Conservation (phyloP, 2,888 invertebrate genomes). For the Amphimallon solstitiale region DNA sequence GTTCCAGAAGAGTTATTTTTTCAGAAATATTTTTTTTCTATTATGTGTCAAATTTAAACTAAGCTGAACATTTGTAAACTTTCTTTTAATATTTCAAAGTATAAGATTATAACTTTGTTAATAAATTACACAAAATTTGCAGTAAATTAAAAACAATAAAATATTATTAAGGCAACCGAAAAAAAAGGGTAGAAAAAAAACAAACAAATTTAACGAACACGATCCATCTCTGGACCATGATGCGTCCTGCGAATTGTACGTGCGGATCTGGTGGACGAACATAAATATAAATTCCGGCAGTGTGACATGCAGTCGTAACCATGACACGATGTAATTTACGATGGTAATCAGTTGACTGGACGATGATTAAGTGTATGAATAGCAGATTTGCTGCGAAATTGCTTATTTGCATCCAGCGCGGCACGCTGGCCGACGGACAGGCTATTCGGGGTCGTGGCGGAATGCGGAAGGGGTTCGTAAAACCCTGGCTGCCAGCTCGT, state of each 20-base stretch:
- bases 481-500: slow-evolving; percentile 23
- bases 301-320: slow-evolving; percentile 48
- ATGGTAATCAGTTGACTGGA: slow-evolving; percentile 64
- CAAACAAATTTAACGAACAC: slow-evolving; percentile 9
- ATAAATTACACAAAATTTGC: no score
- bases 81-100: no score
- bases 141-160: no score
- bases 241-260: slow-evolving; percentile 21
- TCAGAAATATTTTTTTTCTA: no score
- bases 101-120: no score
- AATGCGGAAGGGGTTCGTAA: neutral
- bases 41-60: no score
- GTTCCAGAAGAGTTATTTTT: no score
- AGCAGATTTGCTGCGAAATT: slow-evolving; percentile 63
- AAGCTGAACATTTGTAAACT: no score
- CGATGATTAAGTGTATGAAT: slow-evolving; percentile 65
- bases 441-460: neutral
- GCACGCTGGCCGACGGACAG: neutral
- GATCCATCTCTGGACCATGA: slow-evolving; percentile 11
- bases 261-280: slow-evolving; percentile 17
- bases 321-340: slow-evolving; percentile 60
- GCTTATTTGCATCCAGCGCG: slow-evolving; percentile 57
- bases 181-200: neutral
- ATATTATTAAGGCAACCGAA: no score
- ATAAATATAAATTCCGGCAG: slow-evolving; percentile 40